These are phyloP conservation scores for Lota lota DNA, from an alignment of 2,113 vertebrate species.

Conservation along the genomic window DNA sequence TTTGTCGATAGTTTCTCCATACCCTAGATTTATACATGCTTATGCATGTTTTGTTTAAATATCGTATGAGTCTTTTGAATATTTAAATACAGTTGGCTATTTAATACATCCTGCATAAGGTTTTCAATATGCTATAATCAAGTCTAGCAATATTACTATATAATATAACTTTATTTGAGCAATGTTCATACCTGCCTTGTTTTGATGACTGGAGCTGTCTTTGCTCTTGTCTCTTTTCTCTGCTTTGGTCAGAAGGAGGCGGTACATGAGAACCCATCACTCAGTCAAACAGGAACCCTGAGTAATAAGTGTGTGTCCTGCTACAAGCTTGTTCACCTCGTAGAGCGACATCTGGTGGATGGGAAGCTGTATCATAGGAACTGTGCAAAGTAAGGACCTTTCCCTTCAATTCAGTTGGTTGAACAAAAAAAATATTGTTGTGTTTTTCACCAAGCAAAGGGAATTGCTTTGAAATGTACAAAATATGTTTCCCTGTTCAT, in stretches of 20 bases:
- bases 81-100: too few relatives aligned
- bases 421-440: neutral
- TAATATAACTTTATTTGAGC: neutral
- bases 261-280: slow-evolving; percentile 25
- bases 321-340: slow-evolving; percentile 84
- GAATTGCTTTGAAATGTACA: too few relatives aligned
- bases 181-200: neutral
- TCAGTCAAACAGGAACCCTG: slow-evolving; percentile 47
- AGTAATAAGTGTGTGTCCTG: slow-evolving; percentile 85
- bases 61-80: too few relatives aligned
- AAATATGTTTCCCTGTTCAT: too few relatives aligned
- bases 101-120: too few relatives aligned
- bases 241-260: slow-evolving; percentile 40
- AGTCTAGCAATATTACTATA: too few relatives aligned
- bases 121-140: too few relatives aligned
- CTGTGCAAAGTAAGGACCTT: slow-evolving; percentile 85
- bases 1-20: too few relatives aligned
- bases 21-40: too few relatives aligned
- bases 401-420: too few relatives aligned
- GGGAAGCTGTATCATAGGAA: slow-evolving; percentile 92
- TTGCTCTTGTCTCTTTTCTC: neutral
- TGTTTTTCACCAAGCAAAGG: neutral
- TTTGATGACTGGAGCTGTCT: neutral
- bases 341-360: slow-evolving; percentile 88
- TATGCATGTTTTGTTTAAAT: too few relatives aligned